Evolutionary conservation across 1,140 invertebrate genomes (phyloP), one percentile per base, ranked within the genome.

Genomic region (Lepidurus packardi): DNA sequence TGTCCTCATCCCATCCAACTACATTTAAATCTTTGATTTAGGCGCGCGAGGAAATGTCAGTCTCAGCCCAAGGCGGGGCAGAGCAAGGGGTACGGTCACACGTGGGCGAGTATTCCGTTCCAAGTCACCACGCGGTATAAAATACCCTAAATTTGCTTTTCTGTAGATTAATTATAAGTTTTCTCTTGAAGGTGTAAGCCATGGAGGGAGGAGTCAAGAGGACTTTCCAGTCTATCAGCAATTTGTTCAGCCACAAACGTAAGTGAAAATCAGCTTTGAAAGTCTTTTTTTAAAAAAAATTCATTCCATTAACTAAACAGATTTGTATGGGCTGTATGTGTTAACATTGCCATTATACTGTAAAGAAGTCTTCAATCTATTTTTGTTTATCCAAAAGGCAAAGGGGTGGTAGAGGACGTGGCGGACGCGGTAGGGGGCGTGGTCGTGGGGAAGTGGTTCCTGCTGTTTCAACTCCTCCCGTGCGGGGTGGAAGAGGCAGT

Each of bases 391-490:
- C 25, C n/a, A 43, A 73, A 41, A 76, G 82, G 42, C 77, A 47
- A 7, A 76, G 82, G 42, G 83, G 82, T 41, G 77, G 80, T 5
- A 75, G 82, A 25, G 79, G 82, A 74, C 74, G 82, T 76, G 79
- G 82, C 41, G 80, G 81, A 24, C 80, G 82, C 47, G 81, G 82
- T 79, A 79, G 82, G 7, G 73, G 77, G 25, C 73, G 82, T 2
- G 77, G 78, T 44, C 45, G 79, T 8, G 75, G 81, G 11, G 81
- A 81, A 13, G 65, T 76, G 8, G 65, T 80, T 65, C 16, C 74
- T 45, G 25, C 25, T 42, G 73, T 77, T 53, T 25, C 13, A n/a
- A 77, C 79, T 9, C 80, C 83, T n/a, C 84, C 84, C 2, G 77
- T 47, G 41, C 73, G 74, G 43, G 75, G 80, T 43, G 79, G 73